phyloP scores from a whole-genome alignment of 2,888 invertebrate genomes.

The Microchrysa polita region DNA sequence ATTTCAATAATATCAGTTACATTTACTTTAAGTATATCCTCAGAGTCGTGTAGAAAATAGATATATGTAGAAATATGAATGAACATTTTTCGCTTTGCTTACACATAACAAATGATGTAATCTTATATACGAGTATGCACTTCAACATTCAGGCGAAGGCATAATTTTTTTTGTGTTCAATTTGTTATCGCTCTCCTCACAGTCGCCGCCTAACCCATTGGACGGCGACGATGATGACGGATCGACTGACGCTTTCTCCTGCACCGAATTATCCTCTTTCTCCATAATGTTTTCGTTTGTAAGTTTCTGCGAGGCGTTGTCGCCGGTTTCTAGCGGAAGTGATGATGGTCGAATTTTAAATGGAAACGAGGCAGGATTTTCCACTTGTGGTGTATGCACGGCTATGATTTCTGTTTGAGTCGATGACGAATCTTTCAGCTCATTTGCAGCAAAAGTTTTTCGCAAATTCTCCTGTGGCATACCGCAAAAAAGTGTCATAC shows the following conservation, averaged over 20 bases:
- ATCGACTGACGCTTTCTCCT: neutral
- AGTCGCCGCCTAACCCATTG: conserved; percentile 12
- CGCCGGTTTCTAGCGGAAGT: conserved; percentile 57
- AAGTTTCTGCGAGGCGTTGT: conserved; percentile 50
- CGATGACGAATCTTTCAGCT: conserved; percentile 60
- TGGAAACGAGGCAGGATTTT: conserved; percentile 64
- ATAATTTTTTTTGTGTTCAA: conserved; percentile 19
- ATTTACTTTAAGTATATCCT: neutral
- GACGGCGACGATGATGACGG: neutral
- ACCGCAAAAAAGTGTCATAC: conserved; percentile 69
- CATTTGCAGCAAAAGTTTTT: conserved; percentile 52
- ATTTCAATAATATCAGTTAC: neutral
- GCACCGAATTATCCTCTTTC: conserved; percentile 11
- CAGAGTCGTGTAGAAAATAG: neutral
- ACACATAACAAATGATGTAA: neutral
- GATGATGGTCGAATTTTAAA: conserved; percentile 63
- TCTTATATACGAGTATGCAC: neutral
- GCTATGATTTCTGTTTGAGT: conserved; percentile 86
- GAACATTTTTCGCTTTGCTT: neutral
- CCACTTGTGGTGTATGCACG: conserved; percentile 78
- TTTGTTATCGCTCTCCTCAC: conserved; percentile 29
- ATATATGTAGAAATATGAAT: conserved; percentile 3
- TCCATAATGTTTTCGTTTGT: conserved; percentile 44
- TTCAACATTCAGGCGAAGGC: neutral
- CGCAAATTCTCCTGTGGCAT: conserved; percentile 61